Conservation (phyloP, 2,113 vertebrate genomes). For the Gavialis gangeticus region DNA sequence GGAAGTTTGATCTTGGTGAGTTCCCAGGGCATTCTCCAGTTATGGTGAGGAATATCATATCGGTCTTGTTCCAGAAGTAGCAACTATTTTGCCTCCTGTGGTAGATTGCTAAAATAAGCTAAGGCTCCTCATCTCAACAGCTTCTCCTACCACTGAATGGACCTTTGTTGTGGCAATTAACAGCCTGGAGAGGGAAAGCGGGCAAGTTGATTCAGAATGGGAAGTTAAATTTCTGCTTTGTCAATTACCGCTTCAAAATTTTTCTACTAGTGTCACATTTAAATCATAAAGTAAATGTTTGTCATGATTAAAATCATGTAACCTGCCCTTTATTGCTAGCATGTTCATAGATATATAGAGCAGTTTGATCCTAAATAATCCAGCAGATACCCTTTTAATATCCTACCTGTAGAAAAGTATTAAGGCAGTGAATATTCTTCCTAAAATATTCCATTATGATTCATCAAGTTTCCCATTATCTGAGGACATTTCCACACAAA, state of each 20-base stretch:
- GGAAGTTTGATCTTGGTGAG: background rate
- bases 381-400: no score
- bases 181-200: background rate
- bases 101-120: background rate
- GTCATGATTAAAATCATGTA: background rate
- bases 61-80: no score
- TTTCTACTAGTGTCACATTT: background rate
- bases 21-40: background rate
- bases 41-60: background rate
- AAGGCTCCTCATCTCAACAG: background rate
- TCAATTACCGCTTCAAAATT: background rate
- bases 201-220: background rate
- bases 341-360: conserved; percentile 29
- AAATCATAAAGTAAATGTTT: background rate
- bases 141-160: background rate
- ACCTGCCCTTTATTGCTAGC: conserved; percentile 24
- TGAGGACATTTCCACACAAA: background rate
- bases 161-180: background rate
- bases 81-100: background rate
- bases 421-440: no score
- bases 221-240: background rate
- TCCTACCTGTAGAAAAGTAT: no score
- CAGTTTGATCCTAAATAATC: background rate
- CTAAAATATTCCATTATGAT: no score
- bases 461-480: no score